Evolutionary conservation across 2,113 vertebrate species (phyloP), one percentile per base, ranked within the genome.

Genomic region (Indicator indicator): DNA sequence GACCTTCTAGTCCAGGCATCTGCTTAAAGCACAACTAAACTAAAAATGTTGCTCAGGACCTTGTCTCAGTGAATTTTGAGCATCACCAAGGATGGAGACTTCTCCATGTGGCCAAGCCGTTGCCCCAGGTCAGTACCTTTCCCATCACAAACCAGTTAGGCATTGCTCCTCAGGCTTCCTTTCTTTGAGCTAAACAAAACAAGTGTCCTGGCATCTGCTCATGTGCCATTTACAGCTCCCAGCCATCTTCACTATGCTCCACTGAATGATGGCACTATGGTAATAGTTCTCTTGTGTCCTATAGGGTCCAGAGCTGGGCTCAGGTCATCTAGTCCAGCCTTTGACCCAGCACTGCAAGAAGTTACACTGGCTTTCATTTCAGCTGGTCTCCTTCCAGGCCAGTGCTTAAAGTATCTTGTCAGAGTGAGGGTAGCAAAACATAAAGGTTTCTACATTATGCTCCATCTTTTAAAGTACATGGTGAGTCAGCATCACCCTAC

Each of bases 391-490:
- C 59, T 81, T 56, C 33, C 52, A 80, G 40, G 19, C 18, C 52
- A 70, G 8, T 8, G 5, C 33, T 79, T 79, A 54, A 74, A 74
- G 54, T 62, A 32, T 16, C 26, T 60, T 88, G 15, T 82, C 24
- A 13, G n/a, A 11, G 38, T 82, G 13, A 50, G 26, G 18, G 14
- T 5, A 73, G 19, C 38, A 44, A 78, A 85, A 33, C 55, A 52
- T 0, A 0, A 38, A 62, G 19, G 30, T 67, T 20, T 79, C 54
- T 56, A 38, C 13, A 4, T 62, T 32, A 7, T 65, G 28, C 18
- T 63, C 24, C 18, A 4, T 28, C 78, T 80, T 91, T 55, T 80
- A 28, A 62, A 71, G 55, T 18, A 32, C 0, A 0, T 11, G 5
- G n/a, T 30, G 3, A 56, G 30, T 60, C 58, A 67, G 52, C 40